Base-by-base conservation (phyloP, 1,140 invertebrate species). In the Eriocheir sinensis region DNA sequence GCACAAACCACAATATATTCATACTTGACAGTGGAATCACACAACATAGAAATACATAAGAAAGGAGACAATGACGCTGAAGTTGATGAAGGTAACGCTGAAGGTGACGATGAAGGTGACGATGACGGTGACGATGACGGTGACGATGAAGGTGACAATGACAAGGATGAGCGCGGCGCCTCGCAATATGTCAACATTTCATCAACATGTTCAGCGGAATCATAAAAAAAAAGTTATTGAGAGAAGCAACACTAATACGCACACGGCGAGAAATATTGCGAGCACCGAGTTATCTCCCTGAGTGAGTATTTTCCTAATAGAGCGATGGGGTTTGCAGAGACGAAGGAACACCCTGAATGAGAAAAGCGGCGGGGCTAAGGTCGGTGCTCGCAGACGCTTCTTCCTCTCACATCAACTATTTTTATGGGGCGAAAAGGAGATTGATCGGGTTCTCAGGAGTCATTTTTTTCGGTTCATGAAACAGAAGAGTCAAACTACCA, bases 251-350 rank as follows among this genome's bases (percentile, higher is more conserved):
- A 72, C 27, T n/a, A 72, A 72, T 72, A 72, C n/a, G 60, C n/a
- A 72, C 60, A 72, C 60, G 21, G 60, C 21, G 9, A n/a, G n/a
- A n/a, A 72, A 72, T 72, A 72, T 72, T 72, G n/a, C 60, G 60
- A 72, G 60, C 21, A n/a, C 60, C 1, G 60, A 8, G 60, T 72
- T 72, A 72, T 72, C 60, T 72, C 60, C 60, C 21, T 72, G 60
- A 72, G 60, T 72, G 60, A 72, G n/a, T 72, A 72, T 72, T 89
- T 89, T 89, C 40, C 88, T 89, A 89, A 89, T 48, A 89, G 41
- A 89, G 89, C 89, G 48, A 72, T 3, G 53, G 89, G 38, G 34
- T 90, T 36, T 90, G 48, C 60, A 34, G 53, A 90, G 81, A 4
- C 8, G 81, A 85, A 34, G 81, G 89, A 36, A 90, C 38, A 90